Base-by-base conservation (phyloP, 1,140 invertebrate genomes). In the Drosophila orosa region DNA sequence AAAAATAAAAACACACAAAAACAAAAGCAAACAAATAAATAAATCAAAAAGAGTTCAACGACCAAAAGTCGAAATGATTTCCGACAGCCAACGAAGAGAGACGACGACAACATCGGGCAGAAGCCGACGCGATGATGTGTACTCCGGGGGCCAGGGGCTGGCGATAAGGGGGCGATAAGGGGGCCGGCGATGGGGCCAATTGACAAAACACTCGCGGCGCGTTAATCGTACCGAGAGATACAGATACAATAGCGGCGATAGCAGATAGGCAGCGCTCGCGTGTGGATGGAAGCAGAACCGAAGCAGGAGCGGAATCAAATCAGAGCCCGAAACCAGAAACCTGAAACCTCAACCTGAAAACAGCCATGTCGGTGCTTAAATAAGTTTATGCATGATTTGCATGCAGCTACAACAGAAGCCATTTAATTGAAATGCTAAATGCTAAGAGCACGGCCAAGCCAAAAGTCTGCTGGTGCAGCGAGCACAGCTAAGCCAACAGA, bases 21-120 rank as follows among this genome's bases (percentile, higher is more conserved):
- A 50, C 48, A 61, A 67, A 57, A 39, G 24, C 75, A 56, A 57
- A 73, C 54, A 69, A 78, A 74, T 57, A 87, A 83, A 79, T 79
- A 84, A 87, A 87, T 82, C 75, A 87, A 89, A 87, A 89, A 72
- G 82, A 85, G 83, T 87, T 87, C 83, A 87, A 87, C 80, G 83
- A 87, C 83, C 83, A 87, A 87, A 89, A 89, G 84, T 74, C 80
- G 47, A 85, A 85, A 81, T 81, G 73, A 74, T 85, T 78, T 86
- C 78, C 82, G 82, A 81, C 82, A 52, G 50, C 52, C 66, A 67
- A 57, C 37, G 58, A 48, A 58, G 74, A 52, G 74, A 45, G 44
- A 31, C 57, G 44, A 27, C 60, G 39, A 22, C 73, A 33, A 77
- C 35, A 77, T 69, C 76, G 37, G 52, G 42, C 24, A 60, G 27